Conservation (phyloP, 2,797 vertebrate genomes). For the Acanthis flammea region DNA sequence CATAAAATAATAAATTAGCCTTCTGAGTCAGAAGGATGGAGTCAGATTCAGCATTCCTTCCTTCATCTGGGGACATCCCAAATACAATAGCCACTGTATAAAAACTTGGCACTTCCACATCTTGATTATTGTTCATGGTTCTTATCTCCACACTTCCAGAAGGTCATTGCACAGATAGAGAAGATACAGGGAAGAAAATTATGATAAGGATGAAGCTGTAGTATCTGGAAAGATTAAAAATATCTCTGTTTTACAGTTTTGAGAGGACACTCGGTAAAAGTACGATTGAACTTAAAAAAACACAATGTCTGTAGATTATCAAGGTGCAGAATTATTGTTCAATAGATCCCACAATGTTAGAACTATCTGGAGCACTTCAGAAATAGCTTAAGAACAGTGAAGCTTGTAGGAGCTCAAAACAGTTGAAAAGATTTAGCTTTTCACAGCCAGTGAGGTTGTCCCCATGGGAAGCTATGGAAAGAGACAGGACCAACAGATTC, state of each 20-base stretch:
- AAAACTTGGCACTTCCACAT: not conserved
- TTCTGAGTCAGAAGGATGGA: not conserved
- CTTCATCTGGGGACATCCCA: not conserved
- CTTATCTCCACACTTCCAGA: not conserved
- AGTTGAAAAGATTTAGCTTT: not conserved
- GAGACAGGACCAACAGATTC: not conserved
- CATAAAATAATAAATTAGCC: not conserved
- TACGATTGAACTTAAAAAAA: not conserved
- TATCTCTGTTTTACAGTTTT: not conserved
- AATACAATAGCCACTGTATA: not conserved
- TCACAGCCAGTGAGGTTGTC: not conserved
- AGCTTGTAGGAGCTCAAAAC: not conserved
- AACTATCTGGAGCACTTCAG: not conserved
- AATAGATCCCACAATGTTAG: not conserved
- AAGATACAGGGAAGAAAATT: not conserved
- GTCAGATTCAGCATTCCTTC: not conserved
- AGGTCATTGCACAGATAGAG: not conserved
- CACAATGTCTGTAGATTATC: not conserved
- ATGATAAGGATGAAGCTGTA: rapidly evolving
- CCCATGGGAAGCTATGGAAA: not conserved
- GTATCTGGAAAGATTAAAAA: not conserved
- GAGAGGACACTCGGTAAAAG: not conserved
- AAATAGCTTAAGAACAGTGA: not conserved
- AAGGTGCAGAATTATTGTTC: not conserved
- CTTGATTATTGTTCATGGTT: not conserved